Evolutionary conservation across 92 coral and sea anemone genomes (phyloP).

Genomic region (Diadumene lineata): DNA sequence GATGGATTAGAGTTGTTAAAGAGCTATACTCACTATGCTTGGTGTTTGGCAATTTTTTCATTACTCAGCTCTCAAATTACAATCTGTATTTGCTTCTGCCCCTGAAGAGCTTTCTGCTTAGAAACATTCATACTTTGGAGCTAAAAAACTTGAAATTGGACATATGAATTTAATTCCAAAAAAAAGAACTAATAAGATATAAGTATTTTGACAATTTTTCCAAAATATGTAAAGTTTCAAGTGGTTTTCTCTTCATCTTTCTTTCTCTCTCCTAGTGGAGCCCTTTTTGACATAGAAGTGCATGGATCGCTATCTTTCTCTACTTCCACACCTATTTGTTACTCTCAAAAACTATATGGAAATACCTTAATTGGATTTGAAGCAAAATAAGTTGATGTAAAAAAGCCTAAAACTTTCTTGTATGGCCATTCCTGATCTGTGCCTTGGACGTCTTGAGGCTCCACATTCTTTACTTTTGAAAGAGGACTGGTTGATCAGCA

Average conservation of each 20-base stretch:
- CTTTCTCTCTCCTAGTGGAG: conserved; percentile 23
- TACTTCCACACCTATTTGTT: not conserved
- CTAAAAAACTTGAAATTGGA: not conserved
- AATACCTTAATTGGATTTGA: not conserved
- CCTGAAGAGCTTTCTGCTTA: not conserved
- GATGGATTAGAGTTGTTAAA: not conserved
- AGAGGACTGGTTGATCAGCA: not conserved
- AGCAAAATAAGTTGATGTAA: not conserved
- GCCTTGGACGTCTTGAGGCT: conserved; percentile 25
- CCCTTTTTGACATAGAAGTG: conserved; percentile 24
- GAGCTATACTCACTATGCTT: not conserved
- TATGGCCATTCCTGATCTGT: conserved; percentile 17
- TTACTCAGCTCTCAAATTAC: not conserved
- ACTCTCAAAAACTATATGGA: not conserved
- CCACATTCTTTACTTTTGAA: conserved; percentile 16
- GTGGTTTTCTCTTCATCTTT: conserved; percentile 4
- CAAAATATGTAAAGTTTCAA: not conserved
- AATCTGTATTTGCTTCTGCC: conserved; percentile 13
- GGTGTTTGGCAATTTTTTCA: conserved; percentile 7
- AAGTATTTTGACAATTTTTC: not conserved
- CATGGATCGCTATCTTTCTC: conserved; percentile 20
- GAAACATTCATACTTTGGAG: conserved; percentile 9
- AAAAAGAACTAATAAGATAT: not conserved
- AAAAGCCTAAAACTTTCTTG: not conserved
- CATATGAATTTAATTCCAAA: no score